A percentile compares a stretch with the other conserved stretches of the same genome.
Conservation (phyloP, 2,888 invertebrate genomes). For the Tyria jacobaeae region DNA sequence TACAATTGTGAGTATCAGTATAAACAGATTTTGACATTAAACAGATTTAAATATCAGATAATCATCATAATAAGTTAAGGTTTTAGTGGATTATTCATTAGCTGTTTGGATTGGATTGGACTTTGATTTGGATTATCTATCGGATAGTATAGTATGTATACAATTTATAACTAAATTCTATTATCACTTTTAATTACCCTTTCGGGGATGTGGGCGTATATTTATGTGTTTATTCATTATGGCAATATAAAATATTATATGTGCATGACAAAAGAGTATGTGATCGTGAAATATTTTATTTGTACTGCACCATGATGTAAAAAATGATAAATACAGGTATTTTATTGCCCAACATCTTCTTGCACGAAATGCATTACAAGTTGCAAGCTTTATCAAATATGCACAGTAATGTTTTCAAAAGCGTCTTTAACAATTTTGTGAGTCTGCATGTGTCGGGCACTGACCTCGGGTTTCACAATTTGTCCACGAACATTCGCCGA, state of each 20-base stretch:
- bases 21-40: no score
- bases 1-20: no score
- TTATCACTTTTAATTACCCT: no score
- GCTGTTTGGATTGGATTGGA: no score
- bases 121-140: no score
- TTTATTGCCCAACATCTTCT: constrained; percentile 40
- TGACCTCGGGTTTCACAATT: constrained; percentile 54
- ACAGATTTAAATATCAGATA: no score
- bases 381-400: constrained; percentile 52
- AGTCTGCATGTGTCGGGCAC: constrained; percentile 40
- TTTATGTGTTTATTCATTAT: neutral
- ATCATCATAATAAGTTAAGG: no score
- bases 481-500: constrained; percentile 48
- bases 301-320: constrained; percentile 27
- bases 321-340: constrained; percentile 39
- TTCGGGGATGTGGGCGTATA: no score
- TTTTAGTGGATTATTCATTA: no score
- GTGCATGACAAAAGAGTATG: constrained; percentile 36
- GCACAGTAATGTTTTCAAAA: constrained; percentile 47
- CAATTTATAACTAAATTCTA: no score
- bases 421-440: constrained; percentile 39
- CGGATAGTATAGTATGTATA: no score
- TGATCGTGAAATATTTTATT: constrained; percentile 39
- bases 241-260: constrained; percentile 1
- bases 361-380: constrained; percentile 48